Evolutionary conservation across 2,888 invertebrate genomes (phyloP).

Genomic region (Brenthis ino): DNA sequence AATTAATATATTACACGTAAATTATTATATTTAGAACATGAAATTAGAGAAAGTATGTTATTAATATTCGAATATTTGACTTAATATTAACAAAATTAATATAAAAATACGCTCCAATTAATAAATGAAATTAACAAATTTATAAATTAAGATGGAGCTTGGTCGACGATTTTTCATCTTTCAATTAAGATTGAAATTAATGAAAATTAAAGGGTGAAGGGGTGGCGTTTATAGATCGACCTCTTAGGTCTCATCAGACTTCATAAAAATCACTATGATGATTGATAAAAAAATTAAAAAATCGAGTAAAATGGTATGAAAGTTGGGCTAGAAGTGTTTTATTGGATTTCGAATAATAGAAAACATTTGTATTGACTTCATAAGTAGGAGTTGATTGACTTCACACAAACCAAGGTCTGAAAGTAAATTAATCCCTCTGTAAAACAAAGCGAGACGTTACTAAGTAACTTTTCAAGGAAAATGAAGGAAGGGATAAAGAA

Average conservation of each 20-base stretch:
- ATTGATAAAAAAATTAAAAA: background rate
- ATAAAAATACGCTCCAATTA: constrained; percentile 15
- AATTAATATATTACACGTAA: background rate
- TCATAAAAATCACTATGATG: background rate
- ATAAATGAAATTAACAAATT: constrained; percentile 21
- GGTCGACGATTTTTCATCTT: constrained; percentile 28
- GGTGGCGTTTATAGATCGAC: constrained; percentile 18
- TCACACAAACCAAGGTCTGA: too few relatives aligned
- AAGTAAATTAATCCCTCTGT: too few relatives aligned
- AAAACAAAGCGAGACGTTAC: too few relatives aligned
- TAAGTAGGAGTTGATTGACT: too few relatives aligned
- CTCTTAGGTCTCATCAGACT: constrained; percentile 15
- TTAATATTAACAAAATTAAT: constrained; percentile 18
- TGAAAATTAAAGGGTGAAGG: constrained; percentile 35
- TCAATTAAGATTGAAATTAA: constrained; percentile 42
- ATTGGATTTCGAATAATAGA: too few relatives aligned
- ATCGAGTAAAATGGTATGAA: background rate
- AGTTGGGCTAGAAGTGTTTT: too few relatives aligned
- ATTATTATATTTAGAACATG: background rate
- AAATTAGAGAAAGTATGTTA: background rate
- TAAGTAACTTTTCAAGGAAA: too few relatives aligned
- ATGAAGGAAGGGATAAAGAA: too few relatives aligned
- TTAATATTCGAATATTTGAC: constrained; percentile 5
- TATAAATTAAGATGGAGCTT: constrained; percentile 27
- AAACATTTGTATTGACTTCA: too few relatives aligned